Base-by-base conservation (phyloP, 2,888 invertebrate species). In the Acholoe squamosa region DNA sequence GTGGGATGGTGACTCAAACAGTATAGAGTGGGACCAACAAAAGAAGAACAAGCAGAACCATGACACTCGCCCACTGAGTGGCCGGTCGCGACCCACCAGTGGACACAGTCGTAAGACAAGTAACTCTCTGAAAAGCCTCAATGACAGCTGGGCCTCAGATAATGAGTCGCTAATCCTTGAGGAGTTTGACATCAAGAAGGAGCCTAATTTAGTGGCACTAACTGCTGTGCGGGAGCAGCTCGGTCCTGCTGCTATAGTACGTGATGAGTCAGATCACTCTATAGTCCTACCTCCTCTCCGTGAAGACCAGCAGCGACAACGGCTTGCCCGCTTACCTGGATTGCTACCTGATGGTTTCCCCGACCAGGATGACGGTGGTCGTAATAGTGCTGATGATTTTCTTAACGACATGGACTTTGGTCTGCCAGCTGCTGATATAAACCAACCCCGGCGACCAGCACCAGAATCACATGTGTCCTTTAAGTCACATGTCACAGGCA, bases 391-490 rank as follows among this genome's bases (percentile, higher is more conserved):
- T 84, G 94, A 94, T 61, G 94, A 94, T 90, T 90, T 94, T 33
- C 92, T 94, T 89, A 93, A 94, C 43, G 94, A 94, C 28, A 91
- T 94, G 43, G 94, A 94, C 54, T 93, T 95, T 91, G 95, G 95
- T 7, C 90, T 94, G 71, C 95, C 95, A 22, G 94, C 94, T 7
- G 92, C 92, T 67, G 95, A 95, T 91, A 92, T 94, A 12, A 7
- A 93, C 92, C 61, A 25, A 22, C 43, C 54, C 33, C 31, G n/a
- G 1, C 25, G 61, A 28, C 28, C 33, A 0, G 34, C 7, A 19
- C 51, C 67, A 19, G 71, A 84, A 34, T 89, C 89, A 1, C 56
- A 61, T 25, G 71, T 76, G 19, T 77, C 89, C 51, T 71, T 76
- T 51, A 19, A 34, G n/a, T 28, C 43, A 3, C 28, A 52, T 28